phyloP scores from a whole-genome alignment of 2,113 vertebrate species.

The Baryphthengus martii region DNA sequence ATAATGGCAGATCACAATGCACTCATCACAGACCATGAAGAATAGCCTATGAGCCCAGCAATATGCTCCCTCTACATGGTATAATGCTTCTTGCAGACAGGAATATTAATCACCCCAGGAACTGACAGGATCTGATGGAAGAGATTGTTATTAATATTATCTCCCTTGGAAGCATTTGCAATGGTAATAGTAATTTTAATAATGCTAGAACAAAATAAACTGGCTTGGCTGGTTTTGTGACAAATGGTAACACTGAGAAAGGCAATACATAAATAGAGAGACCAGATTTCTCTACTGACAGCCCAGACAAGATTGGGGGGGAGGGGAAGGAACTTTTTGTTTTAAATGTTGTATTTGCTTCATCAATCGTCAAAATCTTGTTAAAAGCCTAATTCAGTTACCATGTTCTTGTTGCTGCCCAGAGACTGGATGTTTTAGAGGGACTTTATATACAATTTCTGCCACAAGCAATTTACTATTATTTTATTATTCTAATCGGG shows the following conservation, averaged over 20 bases:
- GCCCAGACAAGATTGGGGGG: background rate
- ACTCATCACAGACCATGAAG: slow-evolving; percentile 17
- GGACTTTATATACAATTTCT: slow-evolving; percentile 47
- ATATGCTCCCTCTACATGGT: slow-evolving; percentile 34
- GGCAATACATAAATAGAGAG: slow-evolving; percentile 10
- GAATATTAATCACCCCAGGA: slow-evolving; percentile 55
- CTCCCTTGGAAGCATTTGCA: slow-evolving; percentile 59
- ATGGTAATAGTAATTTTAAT: slow-evolving; percentile 66
- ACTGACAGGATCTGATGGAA: slow-evolving; percentile 47
- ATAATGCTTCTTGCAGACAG: slow-evolving; percentile 49
- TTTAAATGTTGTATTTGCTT: slow-evolving; percentile 33
- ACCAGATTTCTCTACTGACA: slow-evolving; percentile 14
- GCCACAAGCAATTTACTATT: slow-evolving; percentile 58
- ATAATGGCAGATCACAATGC: slow-evolving; percentile 47
- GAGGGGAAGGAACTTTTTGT: background rate
- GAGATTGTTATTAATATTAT: slow-evolving; percentile 45
- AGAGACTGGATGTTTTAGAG: slow-evolving; percentile 34
- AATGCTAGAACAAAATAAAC: slow-evolving; percentile 27
- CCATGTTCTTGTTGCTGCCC: slow-evolving; percentile 18
- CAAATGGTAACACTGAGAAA: background rate
- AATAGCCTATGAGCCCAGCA: slow-evolving; percentile 36
- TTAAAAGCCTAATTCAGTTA: slow-evolving; percentile 65
- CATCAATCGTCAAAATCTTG: slow-evolving; percentile 60
- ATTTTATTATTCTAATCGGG: slow-evolving; percentile 64
- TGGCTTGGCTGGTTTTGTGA: background rate